These are phyloP conservation scores for Felis chaus DNA, from an alignment of 2,113 vertebrate genomes.

Conservation along the genomic window DNA sequence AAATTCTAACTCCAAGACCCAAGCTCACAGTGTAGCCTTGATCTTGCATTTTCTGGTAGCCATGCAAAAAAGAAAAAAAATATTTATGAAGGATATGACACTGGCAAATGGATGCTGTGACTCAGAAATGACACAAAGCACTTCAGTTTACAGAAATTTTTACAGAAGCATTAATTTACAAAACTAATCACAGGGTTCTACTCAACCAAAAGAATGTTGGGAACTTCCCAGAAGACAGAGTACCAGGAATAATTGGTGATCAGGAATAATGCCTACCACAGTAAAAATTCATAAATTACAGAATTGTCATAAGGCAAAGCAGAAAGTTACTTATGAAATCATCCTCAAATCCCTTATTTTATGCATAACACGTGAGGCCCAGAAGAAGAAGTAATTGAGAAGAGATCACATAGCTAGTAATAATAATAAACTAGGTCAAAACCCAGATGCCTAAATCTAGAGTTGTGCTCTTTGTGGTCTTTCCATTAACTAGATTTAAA, in stretches of 20 bases:
- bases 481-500: neutral
- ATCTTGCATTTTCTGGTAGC: neutral
- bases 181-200: neutral
- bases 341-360: neutral
- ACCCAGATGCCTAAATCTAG: neutral
- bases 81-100: neutral
- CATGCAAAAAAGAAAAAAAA: neutral
- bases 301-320: neutral
- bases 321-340: neutral
- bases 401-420: neutral
- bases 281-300: neutral
- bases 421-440: neutral
- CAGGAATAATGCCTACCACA: neutral
- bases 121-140: neutral
- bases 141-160: neutral
- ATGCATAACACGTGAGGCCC: neutral
- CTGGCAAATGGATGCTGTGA: neutral
- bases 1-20: neutral
- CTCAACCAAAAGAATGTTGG: neutral
- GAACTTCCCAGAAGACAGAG: neutral
- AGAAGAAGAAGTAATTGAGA: neutral
- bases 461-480: neutral
- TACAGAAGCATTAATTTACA: neutral
- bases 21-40: neutral
- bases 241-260: neutral